Evolutionary conservation across 2,888 invertebrate genomes (phyloP).

Genomic region (Eupithecia subumbrata): DNA sequence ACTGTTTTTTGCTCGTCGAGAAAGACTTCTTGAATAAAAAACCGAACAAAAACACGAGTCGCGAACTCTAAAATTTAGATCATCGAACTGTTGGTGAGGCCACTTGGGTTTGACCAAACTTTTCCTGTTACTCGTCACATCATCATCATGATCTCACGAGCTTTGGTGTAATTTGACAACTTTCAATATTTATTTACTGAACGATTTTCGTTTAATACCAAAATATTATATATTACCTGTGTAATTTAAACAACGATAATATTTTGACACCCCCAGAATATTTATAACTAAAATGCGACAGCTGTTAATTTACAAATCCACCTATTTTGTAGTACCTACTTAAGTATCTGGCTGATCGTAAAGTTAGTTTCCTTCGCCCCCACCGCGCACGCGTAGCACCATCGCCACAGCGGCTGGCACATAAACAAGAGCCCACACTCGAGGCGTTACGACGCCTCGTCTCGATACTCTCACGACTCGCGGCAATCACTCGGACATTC

Average conservation of each 20-base stretch:
- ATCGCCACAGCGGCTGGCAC: slow-evolving; percentile 51
- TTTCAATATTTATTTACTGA: not conserved
- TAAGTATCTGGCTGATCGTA: slow-evolving; percentile 39
- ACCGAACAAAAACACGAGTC: slow-evolving; percentile 66
- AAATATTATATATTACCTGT: not conserved
- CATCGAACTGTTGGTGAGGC: slow-evolving; percentile 75
- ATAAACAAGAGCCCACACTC: slow-evolving; percentile 71
- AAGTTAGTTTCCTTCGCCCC: slow-evolving; percentile 61
- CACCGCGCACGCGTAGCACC: slow-evolving; percentile 61
- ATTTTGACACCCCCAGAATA: not conserved
- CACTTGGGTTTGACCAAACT: slow-evolving; percentile 50
- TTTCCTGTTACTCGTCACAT: slow-evolving; percentile 27
- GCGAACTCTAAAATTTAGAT: slow-evolving; percentile 74
- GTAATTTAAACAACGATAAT: not conserved
- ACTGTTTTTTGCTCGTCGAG: slow-evolving; percentile 61
- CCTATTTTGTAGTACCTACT: not conserved
- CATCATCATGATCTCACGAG: slow-evolving; percentile 18
- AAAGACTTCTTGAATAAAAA: slow-evolving; percentile 61
- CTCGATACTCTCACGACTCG: slow-evolving; percentile 48
- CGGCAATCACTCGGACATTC: slow-evolving; percentile 45
- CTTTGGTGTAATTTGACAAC: not conserved
- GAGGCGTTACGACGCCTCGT: slow-evolving; percentile 61
- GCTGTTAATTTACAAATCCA: not conserved
- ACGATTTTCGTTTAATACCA: not conserved
- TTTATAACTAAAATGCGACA: not conserved